Percentiles rank a stretch among this genome's conserved stretches.
Evolutionary conservation across 1,140 invertebrate genomes (phyloP).

Genomic region (Drosophila kikkawai): DNA sequence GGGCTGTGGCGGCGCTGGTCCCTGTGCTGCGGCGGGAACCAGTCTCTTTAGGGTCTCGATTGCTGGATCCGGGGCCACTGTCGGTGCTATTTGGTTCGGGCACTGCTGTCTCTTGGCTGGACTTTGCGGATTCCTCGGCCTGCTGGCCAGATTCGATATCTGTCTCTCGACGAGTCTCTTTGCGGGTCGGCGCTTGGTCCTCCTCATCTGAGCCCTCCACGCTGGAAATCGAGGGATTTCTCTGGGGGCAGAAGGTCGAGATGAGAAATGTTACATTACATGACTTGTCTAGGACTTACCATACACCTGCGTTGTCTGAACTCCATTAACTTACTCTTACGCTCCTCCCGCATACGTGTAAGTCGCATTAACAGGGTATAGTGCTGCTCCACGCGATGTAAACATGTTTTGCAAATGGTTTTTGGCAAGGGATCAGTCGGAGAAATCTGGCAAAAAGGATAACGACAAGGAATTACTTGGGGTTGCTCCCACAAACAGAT

Average conservation of each 20-base stretch:
- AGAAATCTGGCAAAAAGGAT: constrained; percentile 86
- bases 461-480: background rate
- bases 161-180: constrained; percentile 3
- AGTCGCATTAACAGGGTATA: constrained; percentile 89
- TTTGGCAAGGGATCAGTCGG: constrained; percentile 90
- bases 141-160: constrained; percentile 1
- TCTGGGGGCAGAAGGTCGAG: constrained; percentile 15
- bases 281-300: constrained; percentile 21
- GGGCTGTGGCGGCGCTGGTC: background rate
- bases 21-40: constrained; percentile 6
- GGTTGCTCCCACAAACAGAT: background rate
- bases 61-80: constrained; percentile 30
- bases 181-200: constrained; percentile 22
- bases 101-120: constrained; percentile 22
- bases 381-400: constrained; percentile 89
- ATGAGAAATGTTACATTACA: background rate
- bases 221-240: constrained; percentile 57
- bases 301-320: constrained; percentile 30
- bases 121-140: constrained; percentile 4
- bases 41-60: constrained; percentile 36
- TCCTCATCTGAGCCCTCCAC: constrained; percentile 67
- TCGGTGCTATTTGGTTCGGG: constrained; percentile 26
- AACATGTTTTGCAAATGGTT: constrained; percentile 90
- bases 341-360: constrained; percentile 73
- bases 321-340: constrained; percentile 47